phyloP scores from a whole-genome alignment of 2,888 invertebrate species.

The Lithosia quadra region DNA sequence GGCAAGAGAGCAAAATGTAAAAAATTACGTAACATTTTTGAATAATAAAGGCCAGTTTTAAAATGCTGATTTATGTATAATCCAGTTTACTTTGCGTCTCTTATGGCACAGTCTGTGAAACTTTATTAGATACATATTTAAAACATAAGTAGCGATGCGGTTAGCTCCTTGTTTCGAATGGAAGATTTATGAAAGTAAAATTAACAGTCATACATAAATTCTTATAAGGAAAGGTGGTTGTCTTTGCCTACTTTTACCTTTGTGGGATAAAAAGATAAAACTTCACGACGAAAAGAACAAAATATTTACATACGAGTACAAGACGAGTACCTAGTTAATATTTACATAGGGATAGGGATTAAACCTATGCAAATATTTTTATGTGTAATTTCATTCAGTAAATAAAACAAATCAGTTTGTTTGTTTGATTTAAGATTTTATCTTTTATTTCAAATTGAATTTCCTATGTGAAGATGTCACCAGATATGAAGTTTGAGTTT shows the following conservation, averaged over 20 bases:
- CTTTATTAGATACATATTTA: background rate
- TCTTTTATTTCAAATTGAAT: constrained; percentile 25
- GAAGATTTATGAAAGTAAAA: background rate
- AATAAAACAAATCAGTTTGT: constrained; percentile 36
- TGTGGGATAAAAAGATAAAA: background rate
- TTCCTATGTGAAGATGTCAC: constrained; percentile 20
- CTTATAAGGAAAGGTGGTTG: background rate
- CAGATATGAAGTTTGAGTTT: constrained; percentile 11
- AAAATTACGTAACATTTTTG: constrained; percentile 42
- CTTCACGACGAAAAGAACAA: no score
- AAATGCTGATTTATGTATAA: constrained; percentile 32
- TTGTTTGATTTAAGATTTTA: constrained; percentile 24
- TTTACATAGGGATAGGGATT: background rate
- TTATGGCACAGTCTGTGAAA: background rate
- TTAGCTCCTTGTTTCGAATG: background rate
- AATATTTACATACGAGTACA: no score
- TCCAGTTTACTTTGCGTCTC: constrained; percentile 14
- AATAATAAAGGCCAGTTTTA: constrained; percentile 28
- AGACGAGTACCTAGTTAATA: background rate
- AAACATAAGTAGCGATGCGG: background rate
- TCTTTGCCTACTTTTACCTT: background rate
- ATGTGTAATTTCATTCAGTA: constrained; percentile 11
- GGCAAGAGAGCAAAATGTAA: constrained; percentile 47
- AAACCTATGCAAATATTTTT: background rate
- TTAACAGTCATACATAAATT: background rate